Percentiles rank a stretch among this genome's conserved stretches.
Conservation (phyloP, 2,888 invertebrate genomes). For the Sisyra terminalis region DNA sequence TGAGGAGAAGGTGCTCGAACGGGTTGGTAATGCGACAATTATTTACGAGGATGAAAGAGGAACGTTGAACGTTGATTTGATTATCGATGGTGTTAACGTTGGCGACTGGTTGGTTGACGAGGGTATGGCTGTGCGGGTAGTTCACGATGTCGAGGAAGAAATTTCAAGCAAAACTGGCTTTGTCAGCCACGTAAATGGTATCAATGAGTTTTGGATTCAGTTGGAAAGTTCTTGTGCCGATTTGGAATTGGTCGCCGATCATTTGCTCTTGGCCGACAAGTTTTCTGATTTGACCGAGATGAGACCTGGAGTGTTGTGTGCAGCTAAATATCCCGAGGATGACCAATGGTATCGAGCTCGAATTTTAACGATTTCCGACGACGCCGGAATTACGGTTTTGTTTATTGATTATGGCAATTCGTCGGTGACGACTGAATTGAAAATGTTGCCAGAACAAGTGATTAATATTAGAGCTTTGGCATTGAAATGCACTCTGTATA, state of each 20-base stretch:
- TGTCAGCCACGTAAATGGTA: slow-evolving; percentile 47
- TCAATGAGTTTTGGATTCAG: slow-evolving; percentile 60
- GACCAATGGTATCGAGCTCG: slow-evolving; percentile 49
- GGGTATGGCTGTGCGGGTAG: slow-evolving; percentile 33
- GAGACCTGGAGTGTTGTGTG: slow-evolving; percentile 42
- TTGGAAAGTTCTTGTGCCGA: slow-evolving; percentile 40
- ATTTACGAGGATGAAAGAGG: slow-evolving; percentile 37
- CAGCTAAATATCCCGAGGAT: slow-evolving; percentile 48
- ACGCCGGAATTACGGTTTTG: slow-evolving; percentile 36
- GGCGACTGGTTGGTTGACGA: slow-evolving; percentile 41
- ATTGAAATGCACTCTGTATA: slow-evolving; percentile 40
- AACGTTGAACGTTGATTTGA: slow-evolving; percentile 48
- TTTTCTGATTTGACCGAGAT: slow-evolving; percentile 34
- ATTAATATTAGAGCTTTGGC: slow-evolving; percentile 39
- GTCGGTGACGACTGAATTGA: slow-evolving; percentile 39
- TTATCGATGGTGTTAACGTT: slow-evolving; percentile 38
- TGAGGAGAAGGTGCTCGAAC: slow-evolving; percentile 17
- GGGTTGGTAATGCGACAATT: slow-evolving; percentile 16
- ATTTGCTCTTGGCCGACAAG: slow-evolving; percentile 31
- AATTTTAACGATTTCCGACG: slow-evolving; percentile 36
- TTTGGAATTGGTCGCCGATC: slow-evolving; percentile 42
- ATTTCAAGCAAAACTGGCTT: slow-evolving; percentile 40
- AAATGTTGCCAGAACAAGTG: slow-evolving; percentile 41
- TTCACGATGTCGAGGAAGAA: slow-evolving; percentile 27
- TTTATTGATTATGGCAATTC: slow-evolving; percentile 58